Evolutionary conservation across 2,113 vertebrate species (phyloP), one percentile per base, ranked within the genome.

Genomic region (Hydrochoerus hydrochaeris): DNA sequence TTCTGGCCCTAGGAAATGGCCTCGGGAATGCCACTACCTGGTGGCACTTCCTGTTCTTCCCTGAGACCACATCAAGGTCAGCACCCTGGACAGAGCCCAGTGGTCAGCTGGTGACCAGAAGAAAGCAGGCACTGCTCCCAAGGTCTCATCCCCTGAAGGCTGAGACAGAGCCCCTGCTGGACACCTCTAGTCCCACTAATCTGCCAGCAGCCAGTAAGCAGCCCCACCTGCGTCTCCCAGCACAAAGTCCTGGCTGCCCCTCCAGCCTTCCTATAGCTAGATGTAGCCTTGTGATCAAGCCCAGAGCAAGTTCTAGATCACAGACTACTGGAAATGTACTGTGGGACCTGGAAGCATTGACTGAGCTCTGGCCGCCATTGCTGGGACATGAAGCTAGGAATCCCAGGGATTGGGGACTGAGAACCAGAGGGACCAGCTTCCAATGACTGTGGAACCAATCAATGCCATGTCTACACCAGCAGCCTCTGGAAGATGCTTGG

Each of bases 371-470:
- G 86, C 52, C 88, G 86, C 77, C 38, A 19, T 1, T 17, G 4
- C 62, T 84, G 7, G 30, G 7, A 35, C 16, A 4, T 44, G 54
- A 95, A 63, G 86, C 22, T 44, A 9, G 2, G 67, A 11, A 19
- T 28, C 8, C 54, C n/a, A 14, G 41, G 62, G 17, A 8, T 3
- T 7, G 0, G 81, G 73, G 9, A 4, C 77, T 17, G 67, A 77
- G 41, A 38, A 46, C 38, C 3, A 19, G 10, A 54, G 14, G 49
- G 14, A 44, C 38, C 3, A 54, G 81, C 86, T 35, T 30, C 63
- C 49, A 4, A 0, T 1, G 19, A 30, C 63, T 20, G 30, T 22
- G n/a, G 4, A 30, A n/a, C 58, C 54, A 4, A 1, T 3, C 54
- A 4, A 1, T 3, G 2, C n/a, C 14, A 3, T 10, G 17, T 58